Percentiles rank a stretch among this genome's conserved stretches.
Evolutionary conservation across 2,888 invertebrate species (phyloP).

Genomic region (Parascotia fuliginaria): DNA sequence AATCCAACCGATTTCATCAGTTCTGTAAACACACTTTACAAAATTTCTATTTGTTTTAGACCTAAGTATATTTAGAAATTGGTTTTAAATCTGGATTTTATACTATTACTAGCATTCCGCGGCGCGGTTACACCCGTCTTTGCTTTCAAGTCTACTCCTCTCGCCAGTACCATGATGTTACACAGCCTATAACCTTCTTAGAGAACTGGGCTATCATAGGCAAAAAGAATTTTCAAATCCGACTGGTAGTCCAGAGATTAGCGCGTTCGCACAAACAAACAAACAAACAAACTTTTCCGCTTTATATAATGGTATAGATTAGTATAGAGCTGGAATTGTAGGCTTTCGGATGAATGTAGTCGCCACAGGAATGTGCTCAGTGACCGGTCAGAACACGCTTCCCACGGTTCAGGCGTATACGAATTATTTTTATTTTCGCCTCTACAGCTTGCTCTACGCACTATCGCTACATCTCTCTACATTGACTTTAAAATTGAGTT

Average conservation of each 20-base stretch:
- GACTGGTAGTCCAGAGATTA: no score
- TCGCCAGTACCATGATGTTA: no score
- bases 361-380: slow-evolving; percentile 50
- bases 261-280: no score
- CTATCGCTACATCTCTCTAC: slow-evolving; percentile 46
- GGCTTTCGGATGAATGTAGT: slow-evolving; percentile 9
- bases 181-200: no score
- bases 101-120: not conserved
- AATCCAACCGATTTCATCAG: no score
- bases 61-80: no score
- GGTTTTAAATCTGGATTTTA: not conserved
- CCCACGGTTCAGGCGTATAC: slow-evolving; percentile 29
- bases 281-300: not conserved
- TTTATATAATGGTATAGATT: not conserved
- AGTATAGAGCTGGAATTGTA: slow-evolving; percentile 3
- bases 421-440: slow-evolving; percentile 52
- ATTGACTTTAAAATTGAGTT: slow-evolving; percentile 47
- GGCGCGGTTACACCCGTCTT: no score
- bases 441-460: slow-evolving; percentile 1
- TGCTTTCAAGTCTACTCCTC: no score
- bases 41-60: no score
- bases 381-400: slow-evolving; percentile 48
- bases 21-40: no score
- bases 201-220: no score
- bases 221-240: no score